Base-by-base conservation (phyloP, 1,140 invertebrate species). In the Papilio aristodemus region DNA sequence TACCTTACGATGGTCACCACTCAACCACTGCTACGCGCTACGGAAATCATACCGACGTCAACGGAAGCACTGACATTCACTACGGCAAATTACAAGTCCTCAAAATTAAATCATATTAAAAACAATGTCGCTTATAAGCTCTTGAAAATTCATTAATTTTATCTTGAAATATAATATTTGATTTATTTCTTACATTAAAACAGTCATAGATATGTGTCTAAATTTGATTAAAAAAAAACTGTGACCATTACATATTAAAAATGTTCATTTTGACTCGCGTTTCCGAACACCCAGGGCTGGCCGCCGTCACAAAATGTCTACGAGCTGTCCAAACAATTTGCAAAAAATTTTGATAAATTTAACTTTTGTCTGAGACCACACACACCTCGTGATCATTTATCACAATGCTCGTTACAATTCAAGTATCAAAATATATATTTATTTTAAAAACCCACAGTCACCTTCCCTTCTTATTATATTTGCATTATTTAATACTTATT, bases 21-120 rank as follows among this genome's bases (percentile, higher is more conserved):
- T 60, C 59, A 54, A 19, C 36, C 38, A n/a, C n/a, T n/a, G n/a
- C n/a, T 13, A 39, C 27, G 32, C 22, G 11, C 19, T 25, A 54
- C 19, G 43, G 36, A 38, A 50, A 46, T 39, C 59, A 50, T 37
- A 60, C 27, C 43, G 67, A 73, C 62, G 67, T 46, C 60, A 59
- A 66, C 41, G 67, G 73, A 75, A 76, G 67, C 73, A 71, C 74
- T 66, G 59, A 68, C 71, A 73, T 75, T 70, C 37, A 71, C 71
- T 74, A 74, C 69, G 69, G 62, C 71, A 77, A 78, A 74, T 72
- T 71, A 72, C 71, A 76, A 72, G 70, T 72, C 69, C 54, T 71
- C 67, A 69, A 63, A 75, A 73, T 54, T 70, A 70, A 70, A 75
- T 69, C 68, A 69, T 32, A 60, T 58, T 67, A 54, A 75, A 72